phyloP scores from a whole-genome alignment of 2,113 vertebrate genomes.

The Delphinus delphis region DNA sequence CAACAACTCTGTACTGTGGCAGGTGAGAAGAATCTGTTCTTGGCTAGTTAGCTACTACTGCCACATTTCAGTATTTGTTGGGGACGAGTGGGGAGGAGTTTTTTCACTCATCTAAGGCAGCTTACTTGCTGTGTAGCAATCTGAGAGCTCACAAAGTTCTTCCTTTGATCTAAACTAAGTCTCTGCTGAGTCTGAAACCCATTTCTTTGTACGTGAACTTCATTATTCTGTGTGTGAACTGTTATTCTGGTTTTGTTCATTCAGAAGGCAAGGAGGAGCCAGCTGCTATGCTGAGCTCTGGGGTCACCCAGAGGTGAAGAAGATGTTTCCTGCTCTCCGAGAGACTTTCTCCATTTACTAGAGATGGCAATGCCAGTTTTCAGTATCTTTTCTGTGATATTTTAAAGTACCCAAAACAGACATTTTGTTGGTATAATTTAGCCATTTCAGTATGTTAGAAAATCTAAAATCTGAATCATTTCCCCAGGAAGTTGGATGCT shows the following conservation, averaged over 20 bases:
- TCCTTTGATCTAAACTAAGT: not conserved
- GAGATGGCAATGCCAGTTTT: not conserved
- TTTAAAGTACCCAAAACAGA: not conserved
- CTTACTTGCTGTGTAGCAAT: not conserved
- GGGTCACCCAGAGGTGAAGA: not conserved
- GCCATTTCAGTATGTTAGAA: not conserved
- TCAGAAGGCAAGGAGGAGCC: not conserved
- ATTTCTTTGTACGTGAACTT: not conserved
- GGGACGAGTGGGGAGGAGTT: too few species aligned
- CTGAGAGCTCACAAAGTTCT: not conserved
- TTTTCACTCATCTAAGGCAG: not conserved
- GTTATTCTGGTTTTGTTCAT: not conserved
- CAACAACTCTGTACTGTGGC: not conserved
- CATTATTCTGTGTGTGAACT: not conserved
- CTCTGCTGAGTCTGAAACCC: not conserved
- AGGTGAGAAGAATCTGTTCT: not conserved
- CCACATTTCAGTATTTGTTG: not conserved
- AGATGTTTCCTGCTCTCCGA: not conserved
- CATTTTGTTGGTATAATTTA: conserved; percentile 25
- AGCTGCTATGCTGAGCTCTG: not conserved
- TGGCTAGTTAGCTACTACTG: not conserved
- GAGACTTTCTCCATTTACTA: not conserved
- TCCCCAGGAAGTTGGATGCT: not conserved
- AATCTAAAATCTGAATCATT: conserved; percentile 19
- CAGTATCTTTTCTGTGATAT: not conserved